These are phyloP conservation scores for Camponotus vicinus DNA, from an alignment of 1,140 invertebrate species.

Conservation along the genomic window DNA sequence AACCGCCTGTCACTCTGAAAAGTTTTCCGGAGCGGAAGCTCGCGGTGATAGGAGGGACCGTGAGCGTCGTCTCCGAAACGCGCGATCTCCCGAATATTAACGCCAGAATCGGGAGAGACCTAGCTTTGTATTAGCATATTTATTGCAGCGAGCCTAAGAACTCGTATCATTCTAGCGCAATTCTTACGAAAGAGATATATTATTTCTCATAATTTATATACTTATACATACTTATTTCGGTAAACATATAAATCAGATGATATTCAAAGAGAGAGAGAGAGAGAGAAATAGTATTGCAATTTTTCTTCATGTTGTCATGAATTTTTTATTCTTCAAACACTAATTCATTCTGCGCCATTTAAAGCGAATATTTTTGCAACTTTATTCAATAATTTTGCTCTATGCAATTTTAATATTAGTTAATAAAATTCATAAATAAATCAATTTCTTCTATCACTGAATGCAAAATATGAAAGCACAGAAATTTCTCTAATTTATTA, in stretches of 20 bases:
- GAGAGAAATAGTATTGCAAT: too few relatives aligned
- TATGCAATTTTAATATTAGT: not conserved
- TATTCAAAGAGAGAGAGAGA: too few relatives aligned
- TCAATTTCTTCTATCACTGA: not conserved
- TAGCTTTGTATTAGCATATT: constrained; percentile 56
- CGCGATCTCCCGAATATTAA: constrained; percentile 53
- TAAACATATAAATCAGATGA: not conserved
- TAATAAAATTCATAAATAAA: not conserved
- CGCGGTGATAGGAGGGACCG: constrained; percentile 4
- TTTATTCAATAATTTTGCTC: not conserved
- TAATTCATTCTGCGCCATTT: not conserved
- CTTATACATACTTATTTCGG: not conserved
- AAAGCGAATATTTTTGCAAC: not conserved
- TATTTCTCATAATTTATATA: constrained; percentile 30
- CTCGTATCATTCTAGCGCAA: not conserved
- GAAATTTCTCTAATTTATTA: not conserved
- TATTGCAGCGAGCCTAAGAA: constrained; percentile 45
- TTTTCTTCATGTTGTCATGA: too few relatives aligned
- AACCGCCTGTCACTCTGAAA: constrained; percentile 52
- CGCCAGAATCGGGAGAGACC: constrained; percentile 29
- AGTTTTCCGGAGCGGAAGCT: constrained; percentile 31
- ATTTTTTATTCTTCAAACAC: too few relatives aligned
- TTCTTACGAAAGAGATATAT: not conserved
- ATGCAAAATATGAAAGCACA: too few relatives aligned
- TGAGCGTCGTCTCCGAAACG: not conserved